These are phyloP conservation scores for Ophraella communa DNA, from an alignment of 2,888 invertebrate genomes.

Conservation along the genomic window DNA sequence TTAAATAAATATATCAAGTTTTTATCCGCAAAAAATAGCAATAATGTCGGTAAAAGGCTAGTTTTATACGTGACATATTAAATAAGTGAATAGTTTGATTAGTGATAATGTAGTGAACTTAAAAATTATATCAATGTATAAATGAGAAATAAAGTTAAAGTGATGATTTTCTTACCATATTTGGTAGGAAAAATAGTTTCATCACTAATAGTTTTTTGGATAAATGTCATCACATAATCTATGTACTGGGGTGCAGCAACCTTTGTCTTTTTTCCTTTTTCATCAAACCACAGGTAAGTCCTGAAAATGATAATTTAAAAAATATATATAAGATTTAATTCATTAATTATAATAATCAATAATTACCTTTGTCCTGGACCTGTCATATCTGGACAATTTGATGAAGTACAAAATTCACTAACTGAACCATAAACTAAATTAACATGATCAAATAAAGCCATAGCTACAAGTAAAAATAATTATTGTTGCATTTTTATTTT, in stretches of 20 bases:
- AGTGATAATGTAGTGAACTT: too few relatives aligned
- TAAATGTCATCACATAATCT: conserved; percentile 98
- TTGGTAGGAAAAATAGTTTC: conserved; percentile 98
- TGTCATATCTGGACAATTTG: conserved; percentile 95
- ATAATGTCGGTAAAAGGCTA: too few relatives aligned
- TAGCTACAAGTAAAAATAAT: conserved; percentile 66
- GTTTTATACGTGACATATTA: too few relatives aligned
- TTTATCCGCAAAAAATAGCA: too few relatives aligned
- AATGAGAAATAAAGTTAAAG: neutral
- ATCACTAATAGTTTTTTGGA: conserved; percentile 95
- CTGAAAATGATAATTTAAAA: conserved; percentile 62
- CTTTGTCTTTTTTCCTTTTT: conserved; percentile 97
- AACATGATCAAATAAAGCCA: conserved; percentile 98
- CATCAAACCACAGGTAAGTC: conserved; percentile 97
- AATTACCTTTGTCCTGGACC: conserved; percentile 91
- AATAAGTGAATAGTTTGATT: too few relatives aligned
- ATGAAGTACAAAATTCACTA: conserved; percentile 97
- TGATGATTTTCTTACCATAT: conserved; percentile 75
- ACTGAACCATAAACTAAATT: conserved; percentile 98
- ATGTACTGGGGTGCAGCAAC: conserved; percentile 98
- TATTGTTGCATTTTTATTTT: neutral
- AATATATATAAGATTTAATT: neutral
- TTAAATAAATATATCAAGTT: too few relatives aligned
- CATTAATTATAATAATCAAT: neutral
- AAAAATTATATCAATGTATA: too few relatives aligned